Percentiles rank a stretch among this genome's conserved stretches.
These are phyloP conservation scores for Ophioninae sp. DNA, from an alignment of 2,888 invertebrate species.

Conservation along the genomic window DNA sequence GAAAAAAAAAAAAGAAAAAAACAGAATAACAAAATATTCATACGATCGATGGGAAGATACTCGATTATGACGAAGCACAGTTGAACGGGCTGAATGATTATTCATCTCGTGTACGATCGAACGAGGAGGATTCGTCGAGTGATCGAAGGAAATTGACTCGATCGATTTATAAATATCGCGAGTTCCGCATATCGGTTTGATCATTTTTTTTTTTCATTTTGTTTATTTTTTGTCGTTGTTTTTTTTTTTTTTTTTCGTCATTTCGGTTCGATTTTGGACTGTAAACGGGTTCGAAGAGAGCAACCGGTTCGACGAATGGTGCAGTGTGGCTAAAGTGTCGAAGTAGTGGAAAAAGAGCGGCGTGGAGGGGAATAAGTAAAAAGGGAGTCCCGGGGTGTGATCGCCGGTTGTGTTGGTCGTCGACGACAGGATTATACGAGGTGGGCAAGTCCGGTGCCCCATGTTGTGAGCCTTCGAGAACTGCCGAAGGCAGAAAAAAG, in stretches of 20 bases:
- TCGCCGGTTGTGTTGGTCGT: slow-evolving; percentile 32
- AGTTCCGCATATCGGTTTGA: not conserved
- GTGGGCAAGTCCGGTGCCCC: slow-evolving; percentile 70
- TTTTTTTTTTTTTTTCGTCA: no score
- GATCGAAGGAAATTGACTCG: not conserved
- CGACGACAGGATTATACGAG: slow-evolving; percentile 56
- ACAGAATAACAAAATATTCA: not conserved
- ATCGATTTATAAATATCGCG: not conserved
- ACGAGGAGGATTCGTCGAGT: not conserved
- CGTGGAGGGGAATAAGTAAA: slow-evolving; percentile 2
- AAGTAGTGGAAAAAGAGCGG: not conserved
- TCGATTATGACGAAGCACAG: not conserved
- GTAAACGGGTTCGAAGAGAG: not conserved
- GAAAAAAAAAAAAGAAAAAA: not conserved
- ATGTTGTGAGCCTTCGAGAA: slow-evolving; percentile 79
- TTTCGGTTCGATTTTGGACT: not conserved
- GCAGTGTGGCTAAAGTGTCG: not conserved
- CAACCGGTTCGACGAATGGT: not conserved
- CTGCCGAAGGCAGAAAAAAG: slow-evolving; percentile 74
- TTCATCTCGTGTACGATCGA: no score
- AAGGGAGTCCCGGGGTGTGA: slow-evolving; percentile 24
- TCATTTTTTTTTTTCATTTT: not conserved
- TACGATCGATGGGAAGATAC: no score
- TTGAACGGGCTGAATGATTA: not conserved
- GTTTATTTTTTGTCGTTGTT: no score